phyloP scores from a whole-genome alignment of 2,888 invertebrate species.

The Idaea biselata region DNA sequence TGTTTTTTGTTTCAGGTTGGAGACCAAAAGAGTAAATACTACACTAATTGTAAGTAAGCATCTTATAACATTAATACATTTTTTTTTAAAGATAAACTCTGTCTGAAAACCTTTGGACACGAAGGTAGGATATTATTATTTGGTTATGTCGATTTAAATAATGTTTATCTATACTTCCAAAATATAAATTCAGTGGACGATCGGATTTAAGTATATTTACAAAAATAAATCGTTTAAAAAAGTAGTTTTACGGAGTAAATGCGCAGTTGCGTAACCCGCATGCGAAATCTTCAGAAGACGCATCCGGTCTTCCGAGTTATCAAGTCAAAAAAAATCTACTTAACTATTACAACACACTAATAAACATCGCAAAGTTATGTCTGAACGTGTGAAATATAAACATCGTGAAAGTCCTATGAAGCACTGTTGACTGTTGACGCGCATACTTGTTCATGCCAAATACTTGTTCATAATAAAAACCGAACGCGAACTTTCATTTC shows the following conservation, averaged over 20 bases:
- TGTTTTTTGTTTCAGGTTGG: background rate
- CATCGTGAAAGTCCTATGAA: constrained; percentile 49
- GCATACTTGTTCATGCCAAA: constrained; percentile 31
- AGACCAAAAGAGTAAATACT: background rate
- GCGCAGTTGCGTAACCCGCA: no score
- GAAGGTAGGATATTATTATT: no score
- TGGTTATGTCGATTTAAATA: no score
- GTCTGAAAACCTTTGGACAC: no score
- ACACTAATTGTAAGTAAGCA: background rate
- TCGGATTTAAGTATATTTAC: no score
- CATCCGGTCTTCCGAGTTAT: no score
- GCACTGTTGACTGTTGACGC: constrained; percentile 19
- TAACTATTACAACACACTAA: background rate
- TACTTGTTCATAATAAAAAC: constrained; percentile 35
- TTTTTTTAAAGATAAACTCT: no score
- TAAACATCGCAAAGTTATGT: constrained; percentile 29
- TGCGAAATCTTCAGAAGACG: no score
- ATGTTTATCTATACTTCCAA: no score
- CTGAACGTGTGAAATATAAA: constrained; percentile 71
- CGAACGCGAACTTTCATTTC: constrained; percentile 41
- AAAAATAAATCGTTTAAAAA: background rate
- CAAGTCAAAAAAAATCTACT: background rate
- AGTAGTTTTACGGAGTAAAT: no score
- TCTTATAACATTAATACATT: background rate
- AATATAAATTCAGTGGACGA: no score